phyloP scores from a whole-genome alignment of 2,113 vertebrate genomes.

The Beaufortia kweichowensis region DNA sequence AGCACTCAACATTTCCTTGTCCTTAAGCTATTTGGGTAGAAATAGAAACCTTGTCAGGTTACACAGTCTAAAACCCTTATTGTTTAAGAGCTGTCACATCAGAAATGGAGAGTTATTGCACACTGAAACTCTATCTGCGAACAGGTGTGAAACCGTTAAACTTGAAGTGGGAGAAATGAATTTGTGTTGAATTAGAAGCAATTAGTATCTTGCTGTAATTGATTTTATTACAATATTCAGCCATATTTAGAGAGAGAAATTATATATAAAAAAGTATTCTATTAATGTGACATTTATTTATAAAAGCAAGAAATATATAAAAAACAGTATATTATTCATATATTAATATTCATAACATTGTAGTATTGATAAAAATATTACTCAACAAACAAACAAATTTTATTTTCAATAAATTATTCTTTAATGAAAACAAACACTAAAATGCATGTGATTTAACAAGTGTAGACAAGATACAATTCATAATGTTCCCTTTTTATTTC shows the following conservation, averaged over 20 bases:
- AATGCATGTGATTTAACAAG: too few species aligned
- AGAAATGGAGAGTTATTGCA: constrained; percentile 67
- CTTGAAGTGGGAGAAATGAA: constrained; percentile 13
- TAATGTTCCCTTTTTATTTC: too few species aligned
- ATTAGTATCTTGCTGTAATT: constrained; percentile 11
- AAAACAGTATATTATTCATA: too few species aligned
- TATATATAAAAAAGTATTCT: not conserved
- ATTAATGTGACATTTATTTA: too few species aligned
- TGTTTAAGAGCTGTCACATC: constrained; percentile 62
- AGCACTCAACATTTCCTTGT: constrained; percentile 57
- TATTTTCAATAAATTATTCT: too few species aligned
- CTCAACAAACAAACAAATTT: too few species aligned
- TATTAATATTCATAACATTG: too few species aligned
- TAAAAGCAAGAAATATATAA: too few species aligned
- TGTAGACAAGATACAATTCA: too few species aligned
- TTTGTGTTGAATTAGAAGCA: constrained; percentile 36
- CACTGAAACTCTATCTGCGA: constrained; percentile 60
- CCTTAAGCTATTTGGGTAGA: constrained; percentile 61
- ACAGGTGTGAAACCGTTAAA: constrained; percentile 55
- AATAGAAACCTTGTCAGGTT: constrained; percentile 62
- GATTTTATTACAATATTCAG: constrained; percentile 10
- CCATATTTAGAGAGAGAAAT: not conserved
- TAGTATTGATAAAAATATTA: too few species aligned
- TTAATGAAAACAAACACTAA: too few species aligned
- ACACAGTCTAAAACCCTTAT: constrained; percentile 57